Evolutionary conservation across 2,113 vertebrate species (phyloP), one percentile per base, ranked within the genome.

Genomic region (Coptodon bakossiorum): DNA sequence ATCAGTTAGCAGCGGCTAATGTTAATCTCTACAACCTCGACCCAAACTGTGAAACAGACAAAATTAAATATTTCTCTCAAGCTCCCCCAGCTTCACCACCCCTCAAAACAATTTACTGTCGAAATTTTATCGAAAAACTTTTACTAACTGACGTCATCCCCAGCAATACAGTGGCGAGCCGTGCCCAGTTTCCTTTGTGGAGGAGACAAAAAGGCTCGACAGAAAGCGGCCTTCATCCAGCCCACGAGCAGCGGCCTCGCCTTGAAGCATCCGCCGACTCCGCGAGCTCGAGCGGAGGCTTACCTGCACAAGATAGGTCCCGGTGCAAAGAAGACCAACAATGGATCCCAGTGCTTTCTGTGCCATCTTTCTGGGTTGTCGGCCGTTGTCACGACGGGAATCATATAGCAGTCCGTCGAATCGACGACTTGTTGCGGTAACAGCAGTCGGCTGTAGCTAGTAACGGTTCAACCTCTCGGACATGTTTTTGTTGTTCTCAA

Each of bases 271-370:
- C 29, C 3, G 9, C 92, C 88, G 86, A 84, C 76, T 16, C 43
- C 2, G 17, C 7, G 76, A 43, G 82, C 86, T 71, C 83, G n/a
- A 61, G 27, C 82, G 52, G 36, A 54, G 88, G 89, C 96, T 97
- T 96, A 97, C 97, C 97, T 97, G 95, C 91, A 95, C 96, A 89
- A 97, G 89, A 94, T 94, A 95, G 38, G 95, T 90, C 95, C 95
- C 95, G 63, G 96, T 94, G 91, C 92, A 97, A 85, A 97, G 96
- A 80, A 96, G 93, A 89, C 93, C 96, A 93, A 96, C 94, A 94
- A 97, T 88, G 92, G 95, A 95, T 95, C 95, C 95, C 96, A 97
- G 93, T 83, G 94, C 91, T 96, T 95, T 96, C 93, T 95, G 96
- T 78, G 93, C 93, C 97, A 97, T 97, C 93, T 93, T 94, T 94